Evolutionary conservation across 2,888 invertebrate species (phyloP), one percentile per base, ranked within the genome.

Genomic region (Hypolimnas misippus): DNA sequence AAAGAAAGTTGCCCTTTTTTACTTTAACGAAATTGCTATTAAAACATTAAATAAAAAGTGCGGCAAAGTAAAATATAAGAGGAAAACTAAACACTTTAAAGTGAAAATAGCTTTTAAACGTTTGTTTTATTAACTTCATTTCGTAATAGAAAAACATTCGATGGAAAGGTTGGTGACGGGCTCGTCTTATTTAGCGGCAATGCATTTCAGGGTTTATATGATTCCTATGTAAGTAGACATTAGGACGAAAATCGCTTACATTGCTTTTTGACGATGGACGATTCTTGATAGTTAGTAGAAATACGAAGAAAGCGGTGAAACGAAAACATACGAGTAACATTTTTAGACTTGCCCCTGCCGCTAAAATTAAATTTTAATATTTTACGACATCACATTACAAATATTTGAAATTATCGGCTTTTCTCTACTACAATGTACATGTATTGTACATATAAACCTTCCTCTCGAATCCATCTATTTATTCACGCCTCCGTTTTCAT

Each of bases 301-400:
- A 76, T 76, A 73, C 75, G 76, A 75, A 77, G 77, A 77, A 76
- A 54, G 50, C 62, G 69, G 73, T 77, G 75, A 76, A 76, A 73
- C 76, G 35, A 58, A 67, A 72, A 69, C 58, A 64, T 56, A 66
- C 57, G 50, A 1, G 4, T 8, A 42, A 1, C 17, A n/a, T 42
- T 42, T 42, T 10, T 3, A 42, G 3, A 19, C 17, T 17, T 42
- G 2, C 7, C 16, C 8, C 1, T 33, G 33, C 8, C 8, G 33
- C n/a, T n/a, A n/a, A n/a, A n/a, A n/a, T n/a, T n/a, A n/a, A n/a
- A n/a, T n/a, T n/a, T 33, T 33, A n/a, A n/a, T n/a, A n/a, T n/a
- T n/a, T n/a, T n/a, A n/a, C n/a, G n/a, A n/a, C n/a, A n/a, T n/a
- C n/a, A n/a, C n/a, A n/a, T n/a, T n/a, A n/a, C n/a, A n/a, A n/a